Percentiles rank a stretch among this genome's conserved stretches.
These are phyloP conservation scores for Pipistrellus pipistrellus DNA, from an alignment of 2,797 vertebrate species.

Conservation along the genomic window DNA sequence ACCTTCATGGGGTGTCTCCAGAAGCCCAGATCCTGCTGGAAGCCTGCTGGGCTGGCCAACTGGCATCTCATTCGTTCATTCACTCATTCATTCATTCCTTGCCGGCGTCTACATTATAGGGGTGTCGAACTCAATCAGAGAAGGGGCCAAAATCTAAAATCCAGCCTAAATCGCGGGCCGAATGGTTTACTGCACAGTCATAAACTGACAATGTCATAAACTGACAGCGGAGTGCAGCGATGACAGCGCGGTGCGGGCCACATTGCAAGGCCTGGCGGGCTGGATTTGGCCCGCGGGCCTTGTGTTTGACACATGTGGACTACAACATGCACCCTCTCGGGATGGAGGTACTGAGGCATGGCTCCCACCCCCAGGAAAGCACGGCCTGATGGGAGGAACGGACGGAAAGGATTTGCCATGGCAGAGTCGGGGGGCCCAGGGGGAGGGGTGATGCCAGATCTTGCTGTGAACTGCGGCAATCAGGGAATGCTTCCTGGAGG, in stretches of 20 bases:
- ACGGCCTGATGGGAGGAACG: neutral
- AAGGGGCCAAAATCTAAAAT: no score
- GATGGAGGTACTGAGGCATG: neutral
- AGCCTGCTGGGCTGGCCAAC: neutral
- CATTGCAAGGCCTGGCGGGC: no score
- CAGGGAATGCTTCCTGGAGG: constrained; percentile 30
- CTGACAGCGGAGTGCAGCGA: no score
- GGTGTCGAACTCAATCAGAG: no score
- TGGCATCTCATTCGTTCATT: no score
- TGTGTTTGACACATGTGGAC: no score
- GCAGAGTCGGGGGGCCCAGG: neutral
- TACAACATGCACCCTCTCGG: neutral
- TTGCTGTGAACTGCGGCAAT: neutral
- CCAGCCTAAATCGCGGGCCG: no score
- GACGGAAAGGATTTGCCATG: neutral
- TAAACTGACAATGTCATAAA: no score
- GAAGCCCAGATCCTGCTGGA: neutral
- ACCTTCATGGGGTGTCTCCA: neutral
- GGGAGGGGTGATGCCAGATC: neutral
- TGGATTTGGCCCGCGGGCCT: no score
- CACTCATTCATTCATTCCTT: neutral
- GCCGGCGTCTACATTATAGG: no score
- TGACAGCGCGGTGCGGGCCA: no score
- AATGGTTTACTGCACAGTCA: no score
- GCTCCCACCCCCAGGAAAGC: neutral